Evolutionary conservation across 2,888 invertebrate species (phyloP), one percentile per base, ranked within the genome.

Genomic region (Ennomos quercinarius): DNA sequence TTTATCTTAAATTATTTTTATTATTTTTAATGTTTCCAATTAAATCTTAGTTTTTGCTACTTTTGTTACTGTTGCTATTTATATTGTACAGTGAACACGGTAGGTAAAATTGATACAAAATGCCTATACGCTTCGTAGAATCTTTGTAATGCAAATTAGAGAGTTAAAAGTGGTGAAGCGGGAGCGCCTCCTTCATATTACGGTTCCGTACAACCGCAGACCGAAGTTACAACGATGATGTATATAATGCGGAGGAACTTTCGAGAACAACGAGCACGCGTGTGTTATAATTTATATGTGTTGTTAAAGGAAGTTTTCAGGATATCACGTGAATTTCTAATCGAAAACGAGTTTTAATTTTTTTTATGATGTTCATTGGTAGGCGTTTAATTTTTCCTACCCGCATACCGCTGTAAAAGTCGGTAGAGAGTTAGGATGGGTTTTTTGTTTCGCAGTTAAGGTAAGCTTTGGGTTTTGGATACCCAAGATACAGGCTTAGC

Each of bases 101-200:
- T 54, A 37, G 46, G 55, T 54, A 62, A 61, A 61, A 57, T 50
- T 54, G 53, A 57, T 51, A 65, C 63, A 63, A 53, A 63, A 63
- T 64, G 61, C 61, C 46, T 61, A 65, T 53, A 58, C 67, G 65
- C 65, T 62, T 56, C 57, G 63, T 57, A 50, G 55, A 59, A 63
- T 65, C 67, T 57, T 65, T 62, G 65, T 60, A 53, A 67, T 67
- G 63, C 65, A 67, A 67, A 65, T 67, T 63, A 61, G 63, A 51
- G 59, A 63, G 67, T 63, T 57, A 64, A 64, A 63, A 64, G 67
- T 67, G 59, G 64, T 43, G 61, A 61, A 61, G 67, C 67, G 63
- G 52, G 61, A 59, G 59, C 54, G 39, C 50, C 52, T 48, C 57
- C 27, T 52, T 55, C 60, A 57, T 66, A 61, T 53, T 42, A 50